These are phyloP conservation scores for Coilia nasus DNA, from an alignment of 2,797 vertebrate species.

Conservation along the genomic window DNA sequence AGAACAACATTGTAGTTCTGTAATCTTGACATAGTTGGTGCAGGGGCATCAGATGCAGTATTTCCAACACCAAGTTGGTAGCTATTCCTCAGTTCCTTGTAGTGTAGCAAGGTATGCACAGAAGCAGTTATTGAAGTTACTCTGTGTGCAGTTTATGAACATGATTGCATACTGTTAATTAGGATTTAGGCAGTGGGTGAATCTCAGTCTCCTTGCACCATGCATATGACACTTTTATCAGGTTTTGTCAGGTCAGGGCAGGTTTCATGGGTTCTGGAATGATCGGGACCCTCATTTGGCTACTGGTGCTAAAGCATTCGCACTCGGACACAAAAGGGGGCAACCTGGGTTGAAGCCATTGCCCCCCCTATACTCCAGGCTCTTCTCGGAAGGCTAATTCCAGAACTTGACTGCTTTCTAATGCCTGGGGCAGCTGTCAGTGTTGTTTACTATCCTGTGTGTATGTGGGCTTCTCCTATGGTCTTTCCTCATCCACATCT, in stretches of 20 bases:
- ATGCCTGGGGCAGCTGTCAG: conserved; percentile 59
- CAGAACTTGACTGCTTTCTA: conserved; percentile 44
- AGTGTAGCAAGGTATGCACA: too few species aligned
- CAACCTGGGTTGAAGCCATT: background rate
- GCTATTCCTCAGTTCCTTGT: too few species aligned
- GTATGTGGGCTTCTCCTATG: conserved; percentile 33
- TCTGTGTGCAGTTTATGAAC: too few species aligned
- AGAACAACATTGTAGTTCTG: too few species aligned
- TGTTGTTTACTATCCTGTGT: conserved; percentile 36
- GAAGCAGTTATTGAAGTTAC: too few species aligned
- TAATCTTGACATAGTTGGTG: too few species aligned
- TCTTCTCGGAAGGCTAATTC: conserved; percentile 65
- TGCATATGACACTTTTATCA: too few species aligned
- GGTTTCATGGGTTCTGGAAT: background rate
- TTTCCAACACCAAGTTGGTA: too few species aligned
- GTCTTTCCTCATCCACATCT: conserved; percentile 22
- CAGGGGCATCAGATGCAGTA: too few species aligned
- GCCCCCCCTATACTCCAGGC: background rate
- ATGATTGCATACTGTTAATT: background rate
- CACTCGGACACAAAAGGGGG: background rate
- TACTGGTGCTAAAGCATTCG: too few species aligned
- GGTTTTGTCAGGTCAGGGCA: too few species aligned
- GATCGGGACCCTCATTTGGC: background rate
- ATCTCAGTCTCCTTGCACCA: background rate
- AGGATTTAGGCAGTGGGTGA: background rate